Evolutionary conservation across 2,888 invertebrate species (phyloP), one percentile per base, ranked within the genome.

Genomic region (Campopleginae sp.): DNA sequence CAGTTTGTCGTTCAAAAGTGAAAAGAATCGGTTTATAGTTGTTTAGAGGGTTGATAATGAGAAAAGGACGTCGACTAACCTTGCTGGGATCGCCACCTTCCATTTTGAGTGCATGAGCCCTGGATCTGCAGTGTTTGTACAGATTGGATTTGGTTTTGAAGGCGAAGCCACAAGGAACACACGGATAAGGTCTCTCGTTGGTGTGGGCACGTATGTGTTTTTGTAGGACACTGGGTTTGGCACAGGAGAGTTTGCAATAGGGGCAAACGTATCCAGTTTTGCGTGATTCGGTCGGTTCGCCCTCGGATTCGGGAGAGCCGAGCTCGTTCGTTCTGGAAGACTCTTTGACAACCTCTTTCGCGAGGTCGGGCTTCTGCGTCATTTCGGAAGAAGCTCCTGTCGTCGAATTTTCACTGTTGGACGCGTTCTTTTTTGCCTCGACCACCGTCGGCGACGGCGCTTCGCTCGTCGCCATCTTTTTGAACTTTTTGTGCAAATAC

Each of bases 201-300:
- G 98, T 98, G 94, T 98, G 98, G 85, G 98, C 98, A 92, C 98
- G 96, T 94, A 98, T 97, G 95, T 98, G 98, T 95, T 98, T 98
- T 94, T 98, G 97, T 87, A 98, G 95, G 88, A 98, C 98, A 93
- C 98, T 98, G 83, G 98, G 98, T 94, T 98, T 98, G 90, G 98
- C 97, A 95, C 98, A 98, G 88, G 96, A 96, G 93, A 98, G 94
- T 94, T 97, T 97, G 95, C 98, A 98, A 94, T 97, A 98, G 14
- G 97, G 96, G 93, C 98, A 98, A 88, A 97, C 96, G 94, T 98
- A 96, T 89, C 97, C 96, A 76, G 97, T 97, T 86, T 93, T 93
- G 86, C 91, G 92, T 5, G 90, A 86, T 85, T 92, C 90, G 61
- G 88, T 82, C 19, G 89, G 88, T 51, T 92, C 91, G 42, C 82